A percentile compares a stretch with the other conserved stretches of the same genome.
phyloP scores from a whole-genome alignment of 2,797 vertebrate species.

The Echeneis naucrates region DNA sequence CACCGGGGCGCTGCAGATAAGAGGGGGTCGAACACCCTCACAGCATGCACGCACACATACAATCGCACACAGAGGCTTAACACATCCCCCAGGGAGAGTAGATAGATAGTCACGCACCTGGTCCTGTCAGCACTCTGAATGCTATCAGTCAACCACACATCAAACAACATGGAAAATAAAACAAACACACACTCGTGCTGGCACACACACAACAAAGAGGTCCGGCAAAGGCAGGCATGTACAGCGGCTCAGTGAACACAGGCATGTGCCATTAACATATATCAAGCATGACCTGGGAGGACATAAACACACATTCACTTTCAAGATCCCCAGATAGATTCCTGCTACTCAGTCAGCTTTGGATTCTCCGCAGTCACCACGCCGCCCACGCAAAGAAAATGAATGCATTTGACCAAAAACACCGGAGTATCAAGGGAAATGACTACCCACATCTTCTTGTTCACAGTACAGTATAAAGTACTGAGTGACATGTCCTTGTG shows the following conservation, averaged over 20 bases:
- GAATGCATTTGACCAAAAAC: constrained; percentile 15
- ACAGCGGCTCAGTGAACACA: constrained; percentile 39
- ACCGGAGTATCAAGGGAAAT: constrained; percentile 32
- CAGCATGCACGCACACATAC: constrained; percentile 4
- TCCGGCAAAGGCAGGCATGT: constrained; percentile 30
- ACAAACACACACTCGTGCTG: constrained; percentile 54
- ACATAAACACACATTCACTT: constrained; percentile 49
- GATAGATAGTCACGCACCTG: constrained; percentile 79
- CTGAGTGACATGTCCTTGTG: neutral
- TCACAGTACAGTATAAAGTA: neutral
- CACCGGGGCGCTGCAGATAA: constrained; percentile 72
- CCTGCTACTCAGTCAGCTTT: constrained; percentile 75
- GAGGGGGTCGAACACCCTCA: constrained; percentile 64
- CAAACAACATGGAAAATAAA: constrained; percentile 74
- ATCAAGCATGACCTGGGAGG: constrained; percentile 43
- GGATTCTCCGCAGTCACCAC: constrained; percentile 53
- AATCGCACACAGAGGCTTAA: constrained; percentile 14
- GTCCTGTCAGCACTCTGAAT: constrained; percentile 63
- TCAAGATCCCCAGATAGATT: constrained; percentile 61
- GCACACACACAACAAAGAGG: constrained; percentile 41
- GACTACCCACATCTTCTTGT: constrained; percentile 5
- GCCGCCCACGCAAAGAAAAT: constrained; percentile 34
- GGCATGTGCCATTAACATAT: constrained; percentile 51
- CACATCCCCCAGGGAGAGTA: constrained; percentile 35
- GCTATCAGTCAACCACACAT: constrained; percentile 75